Evolutionary conservation across 1,140 invertebrate genomes (phyloP), one percentile per base, ranked within the genome.

Genomic region (Chionoecetes opilio): DNA sequence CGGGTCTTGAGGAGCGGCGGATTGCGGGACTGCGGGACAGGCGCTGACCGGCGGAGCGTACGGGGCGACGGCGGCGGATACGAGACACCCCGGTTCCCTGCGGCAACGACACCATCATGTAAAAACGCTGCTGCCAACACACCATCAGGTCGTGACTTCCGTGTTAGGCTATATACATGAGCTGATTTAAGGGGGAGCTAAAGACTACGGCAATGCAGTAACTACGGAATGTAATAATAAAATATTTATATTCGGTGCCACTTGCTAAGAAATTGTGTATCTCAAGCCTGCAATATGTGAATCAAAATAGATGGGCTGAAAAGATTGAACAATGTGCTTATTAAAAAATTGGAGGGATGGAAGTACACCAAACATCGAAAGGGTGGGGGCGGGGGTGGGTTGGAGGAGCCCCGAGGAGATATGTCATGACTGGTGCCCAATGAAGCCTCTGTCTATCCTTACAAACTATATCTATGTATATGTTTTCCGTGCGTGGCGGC

Each of bases 41-140:
- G 97, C 41, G 98, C 98, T 96, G 98, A 97, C 92, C 98, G 97
- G 95, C 98, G 97, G 63, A 98, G 97, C 88, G 98, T 98, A 84
- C 98, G 98, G 84, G 98, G 98, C 82, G 98, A 98, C 46, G 98
- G 98, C 37, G 98, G 98, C 94, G 98, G 98, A 97, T 98, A 98
- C 31, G 98, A 98, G 96, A 98, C 98, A 94, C 98, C 98, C 96
- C 98, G 97, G 32, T 96, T 90, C 34, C 93, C 41, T 46, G 93
- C 32, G 46, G 93, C 91, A 85, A 46, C 5, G n/a, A 75, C 63
- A 75, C 63, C 63, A 3, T n/a, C 63, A 21, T 75, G 63, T 75
- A 75, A n/a, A 75, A 75, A 75, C 21, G 63, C n/a, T 75, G 63
- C 26, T 75, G n/a, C 21, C n/a, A 6, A 21, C n/a, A 75, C 63